A percentile compares a stretch with the other conserved stretches of the same genome.
Conservation (phyloP, 1,140 invertebrate species). For the Uloborus diversus region DNA sequence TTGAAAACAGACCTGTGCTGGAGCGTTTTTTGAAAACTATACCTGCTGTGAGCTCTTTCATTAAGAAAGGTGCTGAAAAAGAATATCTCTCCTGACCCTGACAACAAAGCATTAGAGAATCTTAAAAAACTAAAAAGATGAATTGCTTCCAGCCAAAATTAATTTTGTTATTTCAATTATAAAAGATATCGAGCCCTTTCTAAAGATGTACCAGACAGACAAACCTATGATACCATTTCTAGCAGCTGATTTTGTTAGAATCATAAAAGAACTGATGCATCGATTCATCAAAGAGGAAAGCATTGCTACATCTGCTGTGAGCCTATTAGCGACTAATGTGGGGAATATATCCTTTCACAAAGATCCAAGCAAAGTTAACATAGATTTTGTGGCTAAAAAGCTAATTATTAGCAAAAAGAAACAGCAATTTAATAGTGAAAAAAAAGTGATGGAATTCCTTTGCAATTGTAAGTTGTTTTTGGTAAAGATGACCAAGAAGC, state of each 20-base stretch:
- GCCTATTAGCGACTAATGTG: neutral
- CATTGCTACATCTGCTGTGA: neutral
- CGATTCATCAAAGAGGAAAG: conserved; percentile 13
- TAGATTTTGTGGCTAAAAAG: conserved; percentile 1
- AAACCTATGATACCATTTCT: conserved; percentile 17
- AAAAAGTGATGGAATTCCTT: conserved; percentile 10
- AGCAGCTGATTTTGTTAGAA: neutral
- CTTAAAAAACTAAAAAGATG: neutral
- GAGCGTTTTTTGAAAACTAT: neutral
- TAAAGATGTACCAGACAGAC: conserved; percentile 9
- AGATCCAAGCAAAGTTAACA: neutral
- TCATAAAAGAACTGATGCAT: neutral
- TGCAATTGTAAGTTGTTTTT: neutral
- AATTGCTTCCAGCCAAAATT: neutral
- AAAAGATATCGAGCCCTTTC: conserved; percentile 8
- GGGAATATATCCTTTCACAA: neutral
- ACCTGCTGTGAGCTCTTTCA: neutral
- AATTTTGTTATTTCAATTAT: neutral
- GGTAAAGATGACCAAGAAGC: conserved; percentile 3
- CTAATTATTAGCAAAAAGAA: neutral
- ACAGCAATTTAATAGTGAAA: conserved; percentile 1
- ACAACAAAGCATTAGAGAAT: neutral
- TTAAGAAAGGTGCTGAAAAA: conserved; percentile 6
- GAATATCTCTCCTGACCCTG: neutral
- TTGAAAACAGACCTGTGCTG: neutral